Evolutionary conservation across 2,113 vertebrate species (phyloP).

Genomic region (Macroglossus sobrinus): DNA sequence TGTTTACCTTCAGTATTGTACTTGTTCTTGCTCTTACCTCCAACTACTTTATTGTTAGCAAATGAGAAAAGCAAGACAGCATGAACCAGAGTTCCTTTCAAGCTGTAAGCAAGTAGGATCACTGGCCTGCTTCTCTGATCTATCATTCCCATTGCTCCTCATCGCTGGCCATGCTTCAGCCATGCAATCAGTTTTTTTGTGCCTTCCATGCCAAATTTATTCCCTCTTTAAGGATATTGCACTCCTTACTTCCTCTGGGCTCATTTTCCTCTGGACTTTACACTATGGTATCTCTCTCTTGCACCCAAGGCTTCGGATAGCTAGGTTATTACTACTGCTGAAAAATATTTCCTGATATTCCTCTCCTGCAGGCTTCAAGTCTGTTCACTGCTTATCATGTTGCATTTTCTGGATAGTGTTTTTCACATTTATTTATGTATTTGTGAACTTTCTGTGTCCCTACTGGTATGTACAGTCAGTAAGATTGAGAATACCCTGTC

Average conservation of each 20-base stretch:
- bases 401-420: not conserved
- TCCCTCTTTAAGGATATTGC: not conserved
- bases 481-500: not conserved
- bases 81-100: not conserved
- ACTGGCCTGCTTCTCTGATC: not conserved
- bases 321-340: not conserved
- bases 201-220: not conserved
- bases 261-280: not conserved
- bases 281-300: not conserved
- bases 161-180: no score
- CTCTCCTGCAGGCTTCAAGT: not conserved
- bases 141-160: rapidly evolving
- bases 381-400: not conserved
- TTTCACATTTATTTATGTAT: not conserved
- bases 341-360: not conserved
- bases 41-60: not conserved
- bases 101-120: not conserved
- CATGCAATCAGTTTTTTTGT: not conserved
- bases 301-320: not conserved
- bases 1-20: not conserved
- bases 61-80: not conserved
- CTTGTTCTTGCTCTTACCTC: not conserved
- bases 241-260: not conserved
- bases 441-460: not conserved
- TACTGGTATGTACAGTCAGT: not conserved